Percentiles rank a stretch among this genome's conserved stretches.
These are phyloP conservation scores for Penaeus chinensis DNA, from an alignment of 1,140 invertebrate genomes.

Conservation along the genomic window DNA sequence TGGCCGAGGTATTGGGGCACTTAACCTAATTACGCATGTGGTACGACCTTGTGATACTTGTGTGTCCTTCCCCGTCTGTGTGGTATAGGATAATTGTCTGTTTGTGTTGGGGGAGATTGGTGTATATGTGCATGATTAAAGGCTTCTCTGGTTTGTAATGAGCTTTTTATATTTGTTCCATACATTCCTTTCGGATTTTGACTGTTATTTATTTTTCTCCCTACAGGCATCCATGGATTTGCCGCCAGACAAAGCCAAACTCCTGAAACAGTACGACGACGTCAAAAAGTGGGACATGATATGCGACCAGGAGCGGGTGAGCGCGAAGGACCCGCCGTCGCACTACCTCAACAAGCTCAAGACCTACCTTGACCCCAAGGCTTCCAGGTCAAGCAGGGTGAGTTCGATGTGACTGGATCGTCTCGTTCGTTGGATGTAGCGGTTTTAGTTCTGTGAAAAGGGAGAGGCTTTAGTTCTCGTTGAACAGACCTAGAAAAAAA, in stretches of 20 bases:
- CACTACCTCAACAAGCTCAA: constrained; percentile 93
- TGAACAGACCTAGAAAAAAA: too few species aligned
- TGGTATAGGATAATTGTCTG: too few species aligned
- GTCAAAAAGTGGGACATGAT: constrained; percentile 99
- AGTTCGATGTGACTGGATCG: constrained; percentile 66
- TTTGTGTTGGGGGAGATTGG: too few species aligned
- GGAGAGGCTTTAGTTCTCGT: too few species aligned
- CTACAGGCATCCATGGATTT: constrained; percentile 84
- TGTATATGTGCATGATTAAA: background rate
- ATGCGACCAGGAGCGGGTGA: constrained; percentile 98
- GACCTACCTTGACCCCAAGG: constrained; percentile 95
- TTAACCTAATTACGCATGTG: too few species aligned
- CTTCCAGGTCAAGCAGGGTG: constrained; percentile 92
- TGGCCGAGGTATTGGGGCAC: too few species aligned
- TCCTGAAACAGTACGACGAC: constrained; percentile 95
- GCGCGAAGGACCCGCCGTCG: constrained; percentile 94
- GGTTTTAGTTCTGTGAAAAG: too few species aligned
- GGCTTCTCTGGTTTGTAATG: background rate
- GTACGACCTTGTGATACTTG: too few species aligned
- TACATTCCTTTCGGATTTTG: background rate
- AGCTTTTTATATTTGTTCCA: background rate
- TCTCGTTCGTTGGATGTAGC: too few species aligned
- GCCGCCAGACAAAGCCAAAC: constrained; percentile 97
- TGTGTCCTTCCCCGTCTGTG: too few species aligned
- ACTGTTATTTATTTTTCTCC: background rate